Percentiles rank a stretch among this genome's conserved stretches.
phyloP scores from a whole-genome alignment of 2,888 invertebrate genomes.

The Xylota sylvarum region DNA sequence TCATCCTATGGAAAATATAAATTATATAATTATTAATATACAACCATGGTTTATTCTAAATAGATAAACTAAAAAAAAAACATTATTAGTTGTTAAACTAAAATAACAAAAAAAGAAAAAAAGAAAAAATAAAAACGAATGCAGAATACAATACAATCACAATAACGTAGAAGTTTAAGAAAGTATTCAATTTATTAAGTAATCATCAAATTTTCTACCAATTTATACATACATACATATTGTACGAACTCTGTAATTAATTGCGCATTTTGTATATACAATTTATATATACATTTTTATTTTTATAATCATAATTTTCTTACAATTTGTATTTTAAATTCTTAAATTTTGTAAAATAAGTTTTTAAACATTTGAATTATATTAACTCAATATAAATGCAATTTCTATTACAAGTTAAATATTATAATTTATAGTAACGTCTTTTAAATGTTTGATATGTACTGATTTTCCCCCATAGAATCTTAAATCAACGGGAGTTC shows the following conservation, averaged over 20 bases:
- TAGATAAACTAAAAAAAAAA: conserved; percentile 40
- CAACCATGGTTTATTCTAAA: conserved; percentile 50
- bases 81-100: conserved; percentile 31
- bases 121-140: conserved; percentile 50
- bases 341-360: conserved; percentile 2
- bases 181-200: conserved; percentile 56
- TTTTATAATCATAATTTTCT: conserved; percentile 36
- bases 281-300: conserved; percentile 40
- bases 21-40: conserved; percentile 35
- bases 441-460: too few relatives aligned
- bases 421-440: not conserved
- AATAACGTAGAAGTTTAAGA: conserved; percentile 66
- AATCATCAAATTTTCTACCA: conserved; percentile 67
- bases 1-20: conserved; percentile 44
- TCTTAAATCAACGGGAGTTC: too few relatives aligned
- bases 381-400: not conserved
- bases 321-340: not conserved
- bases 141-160: conserved; percentile 71
- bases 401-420: not conserved
- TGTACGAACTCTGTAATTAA: conserved; percentile 63
- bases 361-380: not conserved
- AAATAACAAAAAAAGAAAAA: conserved; percentile 30
- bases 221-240: conserved; percentile 62
- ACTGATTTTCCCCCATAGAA: too few relatives aligned
- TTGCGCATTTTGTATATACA: conserved; percentile 53